Evolutionary conservation across 2,113 vertebrate species (phyloP), one percentile per base, ranked within the genome.

Genomic region (Zosterops hypoxanthus): DNA sequence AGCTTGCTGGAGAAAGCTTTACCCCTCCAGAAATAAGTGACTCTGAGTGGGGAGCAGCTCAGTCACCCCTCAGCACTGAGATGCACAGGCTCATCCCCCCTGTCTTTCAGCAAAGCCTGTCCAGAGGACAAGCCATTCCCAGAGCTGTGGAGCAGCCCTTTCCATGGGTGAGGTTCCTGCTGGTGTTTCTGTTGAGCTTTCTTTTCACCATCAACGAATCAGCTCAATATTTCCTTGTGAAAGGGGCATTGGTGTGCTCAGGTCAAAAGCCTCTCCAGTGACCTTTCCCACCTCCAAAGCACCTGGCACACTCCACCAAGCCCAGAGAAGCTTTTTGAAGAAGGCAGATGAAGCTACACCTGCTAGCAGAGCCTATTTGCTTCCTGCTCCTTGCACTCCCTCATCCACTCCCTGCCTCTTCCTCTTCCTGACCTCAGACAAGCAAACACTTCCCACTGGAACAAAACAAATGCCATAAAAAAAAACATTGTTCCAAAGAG

Each of bases 91-190:
- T 61, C 26, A 23, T 22, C 44, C 28, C 49, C 60, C 17, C 33
- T n/a, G 15, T 36, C 57, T 56, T 49, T 21, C 63, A 69, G 42
- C 22, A 70, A 34, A 65, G 46, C 19, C 41, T 23, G 28, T 53
- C 26, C 71, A 77, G 15, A 46, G 70, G 24, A 71, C 39, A 36
- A 64, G 4, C 19, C 4, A 0, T 41, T 24, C 10, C 33, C 63
- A 42, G 21, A 49, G 75, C 56, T 55, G 29, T 39, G 1, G 1
- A 68, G 56, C 26, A 82, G 44, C 42, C 8, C 39, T 75, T 59
- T 53, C 42, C 34, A 22, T 1, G 1, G 8, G 11, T 7, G 13
- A 66, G 29, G 6, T 7, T 63, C 8, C 9, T 5, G 4, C 12
- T 52, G 46, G 20, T 55, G 11, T 44, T 86, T 79, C 36, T 71